phyloP scores from a whole-genome alignment of 2,888 invertebrate genomes.

The Nomada lathburiana region DNA sequence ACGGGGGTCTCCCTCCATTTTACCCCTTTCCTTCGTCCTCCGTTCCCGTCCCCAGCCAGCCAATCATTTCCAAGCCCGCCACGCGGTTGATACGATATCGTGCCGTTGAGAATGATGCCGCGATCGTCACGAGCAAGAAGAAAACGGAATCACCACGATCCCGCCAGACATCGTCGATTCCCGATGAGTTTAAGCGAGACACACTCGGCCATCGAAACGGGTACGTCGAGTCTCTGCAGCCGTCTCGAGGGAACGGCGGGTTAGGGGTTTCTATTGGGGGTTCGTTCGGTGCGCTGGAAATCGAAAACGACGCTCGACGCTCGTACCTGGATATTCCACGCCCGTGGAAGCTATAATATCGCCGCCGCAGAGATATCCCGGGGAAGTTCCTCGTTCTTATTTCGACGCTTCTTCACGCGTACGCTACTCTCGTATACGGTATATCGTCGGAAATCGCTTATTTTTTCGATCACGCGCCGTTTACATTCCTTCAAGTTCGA shows the following conservation, averaged over 20 bases:
- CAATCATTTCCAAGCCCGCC: conserved; percentile 36
- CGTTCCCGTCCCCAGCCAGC: not conserved
- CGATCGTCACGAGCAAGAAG: not conserved
- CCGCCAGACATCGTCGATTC: conserved; percentile 15
- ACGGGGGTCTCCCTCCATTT: conserved; percentile 17
- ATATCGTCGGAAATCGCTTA: conserved; percentile 32
- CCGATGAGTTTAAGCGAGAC: conserved; percentile 55
- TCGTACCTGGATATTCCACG: conserved; percentile 32
- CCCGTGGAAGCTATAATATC: conserved; percentile 46
- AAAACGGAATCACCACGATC: conserved; percentile 27
- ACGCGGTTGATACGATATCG: conserved; percentile 51
- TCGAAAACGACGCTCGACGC: conserved; percentile 57
- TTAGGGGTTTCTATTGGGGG: conserved; percentile 15
- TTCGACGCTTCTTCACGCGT: conserved; percentile 12
- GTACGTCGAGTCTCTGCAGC: conserved; percentile 31
- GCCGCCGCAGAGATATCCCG: conserved; percentile 39
- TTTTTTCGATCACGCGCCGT: conserved; percentile 5
- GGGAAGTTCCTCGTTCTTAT: conserved; percentile 45
- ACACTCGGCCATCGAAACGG: conserved; percentile 42
- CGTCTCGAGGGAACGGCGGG: conserved; percentile 27
- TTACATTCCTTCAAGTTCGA: conserved; percentile 14
- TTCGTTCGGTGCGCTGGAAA: conserved; percentile 53
- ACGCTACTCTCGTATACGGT: conserved; percentile 16
- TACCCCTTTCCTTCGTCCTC: not conserved
- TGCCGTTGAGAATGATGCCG: conserved; percentile 49